A percentile compares a stretch with the other conserved stretches of the same genome.
These are phyloP conservation scores for Nyctibius bracteatus DNA, from an alignment of 2,113 vertebrate species.

Conservation along the genomic window DNA sequence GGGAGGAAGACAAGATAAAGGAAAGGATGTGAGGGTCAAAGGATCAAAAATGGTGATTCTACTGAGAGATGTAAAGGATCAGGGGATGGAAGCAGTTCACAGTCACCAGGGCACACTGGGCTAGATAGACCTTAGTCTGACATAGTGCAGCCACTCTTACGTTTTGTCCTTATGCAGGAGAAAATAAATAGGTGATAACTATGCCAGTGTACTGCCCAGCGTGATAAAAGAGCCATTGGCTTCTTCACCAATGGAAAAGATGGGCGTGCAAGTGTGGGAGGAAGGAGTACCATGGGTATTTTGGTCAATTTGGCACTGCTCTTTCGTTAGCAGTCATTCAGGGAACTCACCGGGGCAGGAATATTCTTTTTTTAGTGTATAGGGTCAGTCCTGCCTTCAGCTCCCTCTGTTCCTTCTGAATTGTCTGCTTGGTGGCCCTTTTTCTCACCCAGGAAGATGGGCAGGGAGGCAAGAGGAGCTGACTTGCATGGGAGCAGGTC, in stretches of 20 bases:
- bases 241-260: neutral
- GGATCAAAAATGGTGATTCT: neutral
- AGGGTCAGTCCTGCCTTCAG: neutral
- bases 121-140: neutral
- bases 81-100: neutral
- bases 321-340: neutral
- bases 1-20: neutral
- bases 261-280: neutral
- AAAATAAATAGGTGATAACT: neutral
- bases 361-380: neutral
- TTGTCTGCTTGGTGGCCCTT: neutral
- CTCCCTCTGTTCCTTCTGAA: neutral
- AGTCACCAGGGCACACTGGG: neutral
- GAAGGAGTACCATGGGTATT: neutral
- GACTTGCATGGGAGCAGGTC: neutral
- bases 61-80: neutral
- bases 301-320: neutral
- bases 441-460: neutral
- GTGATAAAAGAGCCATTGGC: neutral
- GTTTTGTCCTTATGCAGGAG: neutral
- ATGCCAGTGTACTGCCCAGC: neutral
- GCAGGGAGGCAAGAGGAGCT: neutral
- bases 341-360: neutral
- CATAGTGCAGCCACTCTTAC: rapidly evolving
- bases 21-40: neutral